These are phyloP conservation scores for Machaerirhynchus nigripectus DNA, from an alignment of 2,113 vertebrate genomes.

Conservation along the genomic window DNA sequence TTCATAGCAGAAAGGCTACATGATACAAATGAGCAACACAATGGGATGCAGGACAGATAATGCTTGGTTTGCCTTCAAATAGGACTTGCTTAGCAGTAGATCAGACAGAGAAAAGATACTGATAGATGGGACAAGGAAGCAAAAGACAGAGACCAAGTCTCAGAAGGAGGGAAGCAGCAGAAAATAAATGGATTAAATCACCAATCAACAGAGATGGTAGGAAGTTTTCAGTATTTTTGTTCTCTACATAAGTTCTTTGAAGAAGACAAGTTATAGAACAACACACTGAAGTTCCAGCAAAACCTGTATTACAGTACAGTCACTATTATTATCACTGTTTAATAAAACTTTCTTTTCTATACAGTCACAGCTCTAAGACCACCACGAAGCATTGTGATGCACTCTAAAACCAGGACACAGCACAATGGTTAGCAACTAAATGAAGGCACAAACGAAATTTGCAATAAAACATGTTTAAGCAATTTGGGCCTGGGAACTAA, in stretches of 20 bases:
- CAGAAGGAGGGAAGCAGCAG: neutral
- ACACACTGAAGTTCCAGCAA: neutral
- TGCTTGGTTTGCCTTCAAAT: neutral
- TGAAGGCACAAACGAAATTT: neutral
- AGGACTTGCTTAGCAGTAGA: neutral
- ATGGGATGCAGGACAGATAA: neutral
- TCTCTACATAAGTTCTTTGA: neutral
- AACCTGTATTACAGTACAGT: neutral
- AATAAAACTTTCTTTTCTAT: slow-evolving; percentile 6
- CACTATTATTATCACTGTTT: neutral
- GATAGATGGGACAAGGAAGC: neutral
- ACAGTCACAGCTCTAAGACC: neutral
- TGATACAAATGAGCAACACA: neutral
- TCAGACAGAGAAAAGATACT: neutral
- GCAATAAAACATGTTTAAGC: neutral
- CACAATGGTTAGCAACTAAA: neutral
- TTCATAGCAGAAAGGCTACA: neutral
- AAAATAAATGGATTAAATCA: neutral
- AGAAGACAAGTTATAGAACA: neutral
- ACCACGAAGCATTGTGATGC: neutral
- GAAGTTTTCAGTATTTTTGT: neutral
- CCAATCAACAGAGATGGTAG: neutral
- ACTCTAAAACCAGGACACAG: neutral
- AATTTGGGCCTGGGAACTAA: neutral
- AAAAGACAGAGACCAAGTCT: neutral